These are phyloP conservation scores for Andricus grossulariae DNA, from an alignment of 1,140 invertebrate species.

Conservation along the genomic window DNA sequence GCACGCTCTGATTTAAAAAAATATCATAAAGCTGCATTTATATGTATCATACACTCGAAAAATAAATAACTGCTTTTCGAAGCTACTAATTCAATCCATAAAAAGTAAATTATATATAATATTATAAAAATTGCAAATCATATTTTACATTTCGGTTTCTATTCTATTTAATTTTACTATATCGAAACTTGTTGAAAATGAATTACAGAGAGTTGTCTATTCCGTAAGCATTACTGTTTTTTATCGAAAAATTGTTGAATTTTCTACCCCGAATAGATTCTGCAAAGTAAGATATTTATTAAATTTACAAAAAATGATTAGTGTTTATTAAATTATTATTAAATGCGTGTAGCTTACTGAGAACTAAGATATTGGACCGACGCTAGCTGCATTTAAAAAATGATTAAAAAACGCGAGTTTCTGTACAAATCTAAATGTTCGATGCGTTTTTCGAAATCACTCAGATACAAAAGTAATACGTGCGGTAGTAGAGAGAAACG, in stretches of 20 bases:
- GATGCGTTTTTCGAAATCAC: slow-evolving; percentile 50
- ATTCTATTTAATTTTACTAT: background rate
- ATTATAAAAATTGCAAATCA: background rate
- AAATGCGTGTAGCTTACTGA: slow-evolving; percentile 12
- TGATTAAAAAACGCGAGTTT: slow-evolving; percentile 34
- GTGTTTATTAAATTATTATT: slow-evolving; percentile 6
- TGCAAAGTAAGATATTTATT: slow-evolving; percentile 18
- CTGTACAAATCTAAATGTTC: slow-evolving; percentile 56
- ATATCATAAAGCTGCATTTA: background rate
- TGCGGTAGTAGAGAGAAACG: slow-evolving; percentile 47
- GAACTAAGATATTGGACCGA: background rate
- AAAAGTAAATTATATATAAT: background rate
- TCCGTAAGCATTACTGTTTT: slow-evolving; percentile 4
- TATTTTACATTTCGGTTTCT: background rate
- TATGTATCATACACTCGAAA: slow-evolving; percentile 2
- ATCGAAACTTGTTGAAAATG: slow-evolving; percentile 23
- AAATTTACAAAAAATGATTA: slow-evolving; percentile 3
- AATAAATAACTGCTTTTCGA: slow-evolving; percentile 14
- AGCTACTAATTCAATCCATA: slow-evolving; percentile 2
- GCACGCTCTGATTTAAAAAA: background rate
- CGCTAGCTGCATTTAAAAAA: slow-evolving; percentile 34
- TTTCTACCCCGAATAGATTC: slow-evolving; percentile 7
- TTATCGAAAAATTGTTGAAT: slow-evolving; percentile 13
- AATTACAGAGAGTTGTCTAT: slow-evolving; percentile 25
- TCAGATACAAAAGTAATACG: slow-evolving; percentile 41